Evolutionary conservation across 2,888 invertebrate species (phyloP), one percentile per base, ranked within the genome.

Genomic region (Epinotia nisella): DNA sequence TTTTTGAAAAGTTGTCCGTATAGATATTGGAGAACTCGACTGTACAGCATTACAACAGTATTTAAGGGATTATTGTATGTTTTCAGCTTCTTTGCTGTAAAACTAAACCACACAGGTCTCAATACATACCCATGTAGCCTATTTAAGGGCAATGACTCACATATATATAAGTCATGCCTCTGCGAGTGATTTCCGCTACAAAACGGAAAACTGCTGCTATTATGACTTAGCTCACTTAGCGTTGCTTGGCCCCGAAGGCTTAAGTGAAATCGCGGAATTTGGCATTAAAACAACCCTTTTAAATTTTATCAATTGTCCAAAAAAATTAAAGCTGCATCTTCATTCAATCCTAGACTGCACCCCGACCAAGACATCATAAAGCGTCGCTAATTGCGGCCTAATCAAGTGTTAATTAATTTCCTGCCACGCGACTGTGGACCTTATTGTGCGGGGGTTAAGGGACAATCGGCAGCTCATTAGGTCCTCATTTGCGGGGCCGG

Each of bases 401-500:
- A 70, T 70, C 69, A 61, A 70, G 39, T 59, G 35, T 55, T 53
- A 41, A 56, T 65, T 65, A 71, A 71, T 71, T 35, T 39, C 58
- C 51, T 58, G 64, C 19, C 24, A 13, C 24, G 56, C 58, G 24
- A 51, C 58, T 59, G 58, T 71, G 70, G 24, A 65, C 58, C 56
- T 49, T 71, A 51, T 29, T 49, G 65, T 21, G 35, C n/a, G 13
- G 17, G 65, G 49, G 17, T n/a, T 71, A 59, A 41, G 41, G 24
- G 51, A 56, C 45, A 67, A 39, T 35, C 39, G 55, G 24, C 13
- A 41, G 41, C 70, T 71, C 65, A 65, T 71, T 65, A 71, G 70
- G 61, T 65, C 56, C 58, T 65, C 70, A 65, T 71, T 71, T 64
- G 70, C 55, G 65, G 29, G 41, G 62, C 55, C 55, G 55, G 55